Conservation (phyloP, 2,113 vertebrate genomes). For the Gallinago jamesoni region DNA sequence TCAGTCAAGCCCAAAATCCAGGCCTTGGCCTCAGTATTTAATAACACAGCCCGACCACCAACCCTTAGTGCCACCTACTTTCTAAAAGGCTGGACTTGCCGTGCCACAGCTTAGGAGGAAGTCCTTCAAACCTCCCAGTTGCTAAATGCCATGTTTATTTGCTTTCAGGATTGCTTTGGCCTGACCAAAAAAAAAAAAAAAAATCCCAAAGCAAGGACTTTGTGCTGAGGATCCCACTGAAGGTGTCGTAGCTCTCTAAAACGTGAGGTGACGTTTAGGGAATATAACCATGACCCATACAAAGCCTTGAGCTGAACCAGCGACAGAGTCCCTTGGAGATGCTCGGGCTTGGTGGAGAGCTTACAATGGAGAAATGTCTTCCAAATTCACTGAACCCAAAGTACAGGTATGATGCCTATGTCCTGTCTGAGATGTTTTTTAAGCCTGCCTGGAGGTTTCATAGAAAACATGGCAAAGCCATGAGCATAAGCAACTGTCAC, state of each 20-base stretch:
- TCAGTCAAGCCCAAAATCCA: constrained; percentile 52
- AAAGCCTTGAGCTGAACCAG: not conserved
- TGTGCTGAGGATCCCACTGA: not conserved
- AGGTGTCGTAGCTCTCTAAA: accelerated
- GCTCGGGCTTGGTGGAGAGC: not conserved
- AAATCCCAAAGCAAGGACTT: not conserved
- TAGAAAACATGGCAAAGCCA: not conserved
- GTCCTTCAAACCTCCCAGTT: not conserved
- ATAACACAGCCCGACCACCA: not conserved
- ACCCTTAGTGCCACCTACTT: not conserved
- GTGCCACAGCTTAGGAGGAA: not conserved
- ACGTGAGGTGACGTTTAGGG: not conserved
- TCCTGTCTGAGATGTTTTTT: not conserved
- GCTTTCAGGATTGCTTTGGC: not conserved
- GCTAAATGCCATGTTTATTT: not conserved
- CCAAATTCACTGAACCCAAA: not conserved
- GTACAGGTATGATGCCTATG: accelerated
- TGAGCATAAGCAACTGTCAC: not conserved
- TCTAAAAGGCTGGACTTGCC: not conserved
- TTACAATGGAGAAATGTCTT: not conserved
- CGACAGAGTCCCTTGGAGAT: not conserved
- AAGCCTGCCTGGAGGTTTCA: not conserved
- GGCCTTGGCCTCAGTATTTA: not conserved
- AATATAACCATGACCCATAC: not conserved
- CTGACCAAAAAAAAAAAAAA: not conserved